Base-by-base conservation (phyloP, 2,113 vertebrate genomes). In the Hippolais icterina region DNA sequence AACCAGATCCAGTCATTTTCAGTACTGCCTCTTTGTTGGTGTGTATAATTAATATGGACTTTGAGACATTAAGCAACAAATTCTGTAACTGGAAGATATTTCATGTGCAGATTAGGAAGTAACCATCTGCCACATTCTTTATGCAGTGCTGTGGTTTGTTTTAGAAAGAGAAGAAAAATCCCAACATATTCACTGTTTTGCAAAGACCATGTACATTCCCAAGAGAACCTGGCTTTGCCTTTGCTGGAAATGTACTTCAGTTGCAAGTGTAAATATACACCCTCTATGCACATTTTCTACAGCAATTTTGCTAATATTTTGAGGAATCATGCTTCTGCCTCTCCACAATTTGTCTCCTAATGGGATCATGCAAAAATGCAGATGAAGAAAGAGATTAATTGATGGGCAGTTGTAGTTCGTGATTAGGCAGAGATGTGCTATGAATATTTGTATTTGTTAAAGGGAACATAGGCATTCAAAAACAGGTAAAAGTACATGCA, bases 51-150 rank as follows among this genome's bases (percentile, higher is more conserved):
- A 96, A 83, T 89, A 90, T 2, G 52, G 90, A 93, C 93, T 93
- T 95, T 87, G 88, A 96, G 92, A 88, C 90, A 95, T 90, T 95
- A 96, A 83, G 88, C 64, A 90, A 93, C 79, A 90, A 95, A 96
- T 93, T 95, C 93, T 81, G 60, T 92, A 96, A 92, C 33, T 92
- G 85, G 80, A 86, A 94, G 85, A 81, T 93, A 90, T 93, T 96
- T 97, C 90, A 95, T 89, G 88, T 90, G 88, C 83, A 81, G 92
- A 96, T 95, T 94, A 96, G 68, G 75, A 90, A 90, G 75, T 54
- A 87, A 49, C 96, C 96, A 97, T 97, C 96, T 97, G 96, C 79
- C 76, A 72, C 88, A 11, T 89, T 89, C 83, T 95, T 89, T 83
- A 66, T 93, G 76, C 60, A 46, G 81, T 83, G 37, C 56, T 80